phyloP scores from a whole-genome alignment of 2,888 invertebrate species.

The Himalopsyche anomala region DNA sequence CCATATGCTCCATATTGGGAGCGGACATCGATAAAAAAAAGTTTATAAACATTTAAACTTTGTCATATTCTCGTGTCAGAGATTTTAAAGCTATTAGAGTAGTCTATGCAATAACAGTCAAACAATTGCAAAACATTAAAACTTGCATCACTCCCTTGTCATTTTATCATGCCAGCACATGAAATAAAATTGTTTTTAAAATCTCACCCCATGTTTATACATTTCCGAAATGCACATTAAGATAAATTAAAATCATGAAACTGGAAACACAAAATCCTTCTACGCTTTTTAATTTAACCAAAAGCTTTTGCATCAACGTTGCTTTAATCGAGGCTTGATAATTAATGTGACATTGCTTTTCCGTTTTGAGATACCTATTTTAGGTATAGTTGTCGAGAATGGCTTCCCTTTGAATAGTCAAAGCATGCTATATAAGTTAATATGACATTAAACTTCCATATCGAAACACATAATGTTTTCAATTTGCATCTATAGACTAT shows the following conservation, averaged over 20 bases:
- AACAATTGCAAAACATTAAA: conserved; percentile 12
- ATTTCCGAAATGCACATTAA: conserved; percentile 53
- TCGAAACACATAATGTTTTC: not conserved
- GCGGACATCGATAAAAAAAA: too few species aligned
- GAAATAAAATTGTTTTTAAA: not conserved
- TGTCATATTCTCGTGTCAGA: too few species aligned
- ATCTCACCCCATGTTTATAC: conserved; percentile 16
- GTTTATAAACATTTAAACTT: too few species aligned
- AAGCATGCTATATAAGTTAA: not conserved
- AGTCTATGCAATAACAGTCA: too few species aligned
- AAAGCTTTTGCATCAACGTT: conserved; percentile 56
- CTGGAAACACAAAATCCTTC: conserved; percentile 58
- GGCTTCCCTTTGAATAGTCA: conserved; percentile 5
- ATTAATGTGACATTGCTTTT: conserved; percentile 52
- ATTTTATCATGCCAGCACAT: too few species aligned
- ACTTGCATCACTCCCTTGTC: not conserved
- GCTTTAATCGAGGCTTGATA: conserved; percentile 47
- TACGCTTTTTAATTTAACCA: conserved; percentile 57
- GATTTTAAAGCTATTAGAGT: too few species aligned
- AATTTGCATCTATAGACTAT: not conserved
- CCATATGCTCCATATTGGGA: too few species aligned
- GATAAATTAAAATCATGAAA: conserved; percentile 61
- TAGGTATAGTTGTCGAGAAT: not conserved
- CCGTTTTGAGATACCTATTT: conserved; percentile 25
- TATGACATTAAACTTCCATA: conserved; percentile 15